phyloP scores from a whole-genome alignment of 37 sponge, comb jelly and placozoan genomes.

The Geodia barretti region DNA sequence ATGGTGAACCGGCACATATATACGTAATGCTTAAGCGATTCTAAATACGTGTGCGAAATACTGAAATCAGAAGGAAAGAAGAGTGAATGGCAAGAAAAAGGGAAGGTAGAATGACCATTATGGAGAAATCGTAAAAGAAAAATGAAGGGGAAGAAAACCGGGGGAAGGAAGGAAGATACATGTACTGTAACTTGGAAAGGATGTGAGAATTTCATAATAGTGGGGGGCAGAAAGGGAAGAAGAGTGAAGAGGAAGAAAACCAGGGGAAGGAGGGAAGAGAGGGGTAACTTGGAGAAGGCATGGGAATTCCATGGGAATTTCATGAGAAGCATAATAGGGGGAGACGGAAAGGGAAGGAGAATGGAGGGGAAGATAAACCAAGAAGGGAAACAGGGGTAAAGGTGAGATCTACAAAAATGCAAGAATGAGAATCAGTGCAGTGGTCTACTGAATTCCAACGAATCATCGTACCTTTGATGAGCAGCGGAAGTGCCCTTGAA shows the following conservation, averaged over 20 bases:
- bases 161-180: neutral
- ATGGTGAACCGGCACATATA: neutral
- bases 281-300: neutral
- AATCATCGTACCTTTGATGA: constrained; percentile 38
- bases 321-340: no score
- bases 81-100: no score
- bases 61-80: neutral
- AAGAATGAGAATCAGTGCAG: no score
- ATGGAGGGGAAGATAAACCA: neutral
- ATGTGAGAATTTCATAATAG: no score
- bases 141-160: neutral
- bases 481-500: constrained; percentile 25
- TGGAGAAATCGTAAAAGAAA: neutral
- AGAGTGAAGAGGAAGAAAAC: neutral
- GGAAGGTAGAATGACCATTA: no score
- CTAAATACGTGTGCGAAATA: no score
- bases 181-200: neutral
- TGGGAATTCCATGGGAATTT: no score
- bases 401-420: no score
- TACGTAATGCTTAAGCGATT: no score
- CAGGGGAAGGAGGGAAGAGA: neutral
- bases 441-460: no score
- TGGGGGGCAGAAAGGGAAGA: neutral
- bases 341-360: neutral
- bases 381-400: no score